Evolutionary conservation across 92 coral and sea anemone species (phyloP).

Genomic region (Palythoa grandiflora): DNA sequence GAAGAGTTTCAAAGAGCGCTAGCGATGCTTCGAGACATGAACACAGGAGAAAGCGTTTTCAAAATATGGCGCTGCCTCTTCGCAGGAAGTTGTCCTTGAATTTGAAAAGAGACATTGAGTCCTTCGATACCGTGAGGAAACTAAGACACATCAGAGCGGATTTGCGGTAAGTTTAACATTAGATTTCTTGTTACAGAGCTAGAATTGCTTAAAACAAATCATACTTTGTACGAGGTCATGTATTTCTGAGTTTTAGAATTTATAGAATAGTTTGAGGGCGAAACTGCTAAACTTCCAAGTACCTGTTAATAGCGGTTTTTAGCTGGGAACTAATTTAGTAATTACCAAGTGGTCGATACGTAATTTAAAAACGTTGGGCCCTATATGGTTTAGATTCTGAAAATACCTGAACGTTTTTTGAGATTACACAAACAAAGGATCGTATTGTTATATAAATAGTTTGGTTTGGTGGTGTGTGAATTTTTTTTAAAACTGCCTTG

Average conservation of each 20-base stretch:
- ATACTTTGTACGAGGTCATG: background rate
- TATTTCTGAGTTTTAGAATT: background rate
- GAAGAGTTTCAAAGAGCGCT: constrained; percentile 77
- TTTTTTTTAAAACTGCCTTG: background rate
- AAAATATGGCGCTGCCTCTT: constrained; percentile 82
- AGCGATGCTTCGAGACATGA: constrained; percentile 91
- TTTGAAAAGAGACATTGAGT: constrained; percentile 87
- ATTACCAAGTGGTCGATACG: background rate
- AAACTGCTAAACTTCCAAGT: constrained; percentile 15
- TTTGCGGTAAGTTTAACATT: constrained; percentile 56
- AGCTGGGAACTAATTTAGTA: background rate
- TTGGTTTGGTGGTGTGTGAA: background rate
- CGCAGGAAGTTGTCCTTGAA: constrained; percentile 87
- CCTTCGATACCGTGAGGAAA: constrained; percentile 63
- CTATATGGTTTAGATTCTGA: background rate
- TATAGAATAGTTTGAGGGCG: background rate
- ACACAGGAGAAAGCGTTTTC: constrained; percentile 76
- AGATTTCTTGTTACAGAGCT: background rate
- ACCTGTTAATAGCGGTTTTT: constrained; percentile 22
- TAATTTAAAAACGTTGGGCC: background rate
- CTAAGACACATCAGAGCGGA: constrained; percentile 48
- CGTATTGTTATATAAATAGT: background rate
- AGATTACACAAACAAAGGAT: background rate
- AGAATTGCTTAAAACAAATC: background rate
- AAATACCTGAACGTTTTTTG: background rate